Evolutionary conservation across 2,797 vertebrate species (phyloP).

Genomic region (Clamator glandarius): DNA sequence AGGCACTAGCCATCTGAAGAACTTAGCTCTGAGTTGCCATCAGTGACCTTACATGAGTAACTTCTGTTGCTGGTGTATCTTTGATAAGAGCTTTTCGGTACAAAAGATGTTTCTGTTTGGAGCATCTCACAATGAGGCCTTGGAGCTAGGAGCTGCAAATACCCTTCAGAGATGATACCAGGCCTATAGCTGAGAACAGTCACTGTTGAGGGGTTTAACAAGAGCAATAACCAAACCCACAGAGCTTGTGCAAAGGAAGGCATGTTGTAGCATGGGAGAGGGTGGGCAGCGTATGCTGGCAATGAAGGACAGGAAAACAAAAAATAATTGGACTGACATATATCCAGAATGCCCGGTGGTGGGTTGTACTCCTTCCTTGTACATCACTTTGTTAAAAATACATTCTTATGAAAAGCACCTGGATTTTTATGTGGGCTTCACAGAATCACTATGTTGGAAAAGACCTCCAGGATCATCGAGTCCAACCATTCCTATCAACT

Average conservation of each 20-base stretch:
- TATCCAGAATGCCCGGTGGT: neutral
- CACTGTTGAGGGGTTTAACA: neutral
- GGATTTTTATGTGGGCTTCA: neutral
- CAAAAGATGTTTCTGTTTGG: neutral
- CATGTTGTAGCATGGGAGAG: neutral
- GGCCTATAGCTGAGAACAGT: neutral
- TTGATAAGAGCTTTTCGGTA: neutral
- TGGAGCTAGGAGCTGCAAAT: neutral
- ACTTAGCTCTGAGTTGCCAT: neutral
- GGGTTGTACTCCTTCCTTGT: neutral
- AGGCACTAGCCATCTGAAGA: neutral
- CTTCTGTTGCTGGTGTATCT: neutral
- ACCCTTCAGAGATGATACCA: neutral
- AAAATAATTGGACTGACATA: neutral
- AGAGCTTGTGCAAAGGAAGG: neutral
- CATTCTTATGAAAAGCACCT: neutral
- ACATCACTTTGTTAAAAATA: neutral
- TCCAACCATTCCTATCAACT: no score
- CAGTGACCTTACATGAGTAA: neutral
- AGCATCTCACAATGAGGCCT: neutral
- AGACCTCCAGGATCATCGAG: no score
- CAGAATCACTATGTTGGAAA: no score
- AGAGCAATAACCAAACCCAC: neutral
- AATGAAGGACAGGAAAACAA: neutral
- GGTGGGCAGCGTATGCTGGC: neutral